phyloP scores from a whole-genome alignment of 2,113 vertebrate species.

The Ctenodactylus gundi region DNA sequence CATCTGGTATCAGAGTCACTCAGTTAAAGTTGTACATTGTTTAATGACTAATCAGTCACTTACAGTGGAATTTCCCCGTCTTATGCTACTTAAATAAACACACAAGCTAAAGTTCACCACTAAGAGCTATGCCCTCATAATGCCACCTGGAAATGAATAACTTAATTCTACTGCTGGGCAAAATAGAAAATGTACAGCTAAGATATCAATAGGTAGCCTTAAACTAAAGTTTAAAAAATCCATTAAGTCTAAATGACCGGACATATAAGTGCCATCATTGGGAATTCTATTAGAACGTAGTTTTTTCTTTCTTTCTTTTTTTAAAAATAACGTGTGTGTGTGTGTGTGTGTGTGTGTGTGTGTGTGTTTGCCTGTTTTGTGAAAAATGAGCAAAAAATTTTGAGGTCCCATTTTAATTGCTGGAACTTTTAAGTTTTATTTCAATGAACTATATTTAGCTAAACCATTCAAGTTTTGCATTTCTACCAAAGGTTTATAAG shows the following conservation, averaged over 20 bases:
- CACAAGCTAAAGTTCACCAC: background rate
- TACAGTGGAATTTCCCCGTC: background rate
- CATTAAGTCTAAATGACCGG: constrained; percentile 9
- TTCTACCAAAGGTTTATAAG: constrained; percentile 22
- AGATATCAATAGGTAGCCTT: background rate
- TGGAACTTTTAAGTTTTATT: constrained; percentile 41
- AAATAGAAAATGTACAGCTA: constrained; percentile 21
- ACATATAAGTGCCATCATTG: background rate
- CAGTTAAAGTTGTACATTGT: background rate
- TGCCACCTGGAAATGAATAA: background rate
- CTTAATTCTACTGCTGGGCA: background rate
- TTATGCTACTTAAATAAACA: constrained; percentile 9
- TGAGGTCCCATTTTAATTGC: constrained; percentile 16
- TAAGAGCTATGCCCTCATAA: background rate
- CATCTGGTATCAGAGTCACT: background rate
- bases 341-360: background rate
- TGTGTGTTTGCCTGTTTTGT: background rate
- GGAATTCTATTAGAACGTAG: background rate
- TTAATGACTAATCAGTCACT: background rate
- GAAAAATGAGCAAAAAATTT: constrained; percentile 23
- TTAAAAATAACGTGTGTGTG: background rate
- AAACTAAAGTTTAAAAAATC: background rate
- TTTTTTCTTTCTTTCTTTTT: constrained; percentile 25
- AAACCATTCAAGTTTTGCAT: background rate
- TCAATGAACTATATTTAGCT: constrained; percentile 16